Evolutionary conservation across 2,888 invertebrate genomes (phyloP).

Genomic region (Graphium colonna): DNA sequence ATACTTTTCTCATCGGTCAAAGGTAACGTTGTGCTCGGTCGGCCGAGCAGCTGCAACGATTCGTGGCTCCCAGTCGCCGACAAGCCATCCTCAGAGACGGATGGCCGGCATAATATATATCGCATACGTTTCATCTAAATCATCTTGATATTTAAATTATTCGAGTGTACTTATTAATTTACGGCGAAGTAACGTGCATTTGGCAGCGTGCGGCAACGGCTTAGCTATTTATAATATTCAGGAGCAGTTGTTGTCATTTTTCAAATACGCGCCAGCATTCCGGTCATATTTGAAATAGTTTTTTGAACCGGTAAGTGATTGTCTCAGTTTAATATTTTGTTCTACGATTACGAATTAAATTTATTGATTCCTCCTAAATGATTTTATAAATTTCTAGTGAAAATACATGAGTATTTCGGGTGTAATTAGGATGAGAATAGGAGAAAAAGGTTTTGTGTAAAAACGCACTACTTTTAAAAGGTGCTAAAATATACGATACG

Average conservation of each 20-base stretch:
- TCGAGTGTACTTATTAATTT: slow-evolving; percentile 24
- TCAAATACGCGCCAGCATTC: slow-evolving; percentile 16
- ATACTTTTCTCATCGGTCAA: slow-evolving; percentile 32
- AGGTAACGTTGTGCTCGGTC: slow-evolving; percentile 33
- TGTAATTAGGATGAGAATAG: no score
- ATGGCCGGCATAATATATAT: slow-evolving; percentile 12
- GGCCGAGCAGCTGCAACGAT: slow-evolving; percentile 31
- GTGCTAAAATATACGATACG: not conserved
- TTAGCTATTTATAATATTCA: slow-evolving; percentile 36
- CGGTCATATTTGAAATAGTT: not conserved
- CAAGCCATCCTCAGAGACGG: slow-evolving; percentile 13
- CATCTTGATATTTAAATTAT: not conserved
- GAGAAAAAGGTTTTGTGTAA: no score
- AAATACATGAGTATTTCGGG: not conserved
- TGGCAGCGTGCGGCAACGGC: slow-evolving; percentile 36
- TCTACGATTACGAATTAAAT: not conserved
- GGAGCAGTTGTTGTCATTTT: slow-evolving; percentile 25
- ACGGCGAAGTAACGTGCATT: slow-evolving; percentile 33
- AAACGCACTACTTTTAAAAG: not conserved
- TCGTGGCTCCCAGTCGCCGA: slow-evolving; percentile 23
- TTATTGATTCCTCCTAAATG: not conserved
- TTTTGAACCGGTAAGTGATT: slow-evolving; percentile 8
- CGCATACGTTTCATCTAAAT: not conserved
- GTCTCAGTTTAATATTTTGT: not conserved
- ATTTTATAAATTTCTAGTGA: not conserved